Conservation (phyloP, 2,888 invertebrate genomes). For the Tinea semifulvella region DNA sequence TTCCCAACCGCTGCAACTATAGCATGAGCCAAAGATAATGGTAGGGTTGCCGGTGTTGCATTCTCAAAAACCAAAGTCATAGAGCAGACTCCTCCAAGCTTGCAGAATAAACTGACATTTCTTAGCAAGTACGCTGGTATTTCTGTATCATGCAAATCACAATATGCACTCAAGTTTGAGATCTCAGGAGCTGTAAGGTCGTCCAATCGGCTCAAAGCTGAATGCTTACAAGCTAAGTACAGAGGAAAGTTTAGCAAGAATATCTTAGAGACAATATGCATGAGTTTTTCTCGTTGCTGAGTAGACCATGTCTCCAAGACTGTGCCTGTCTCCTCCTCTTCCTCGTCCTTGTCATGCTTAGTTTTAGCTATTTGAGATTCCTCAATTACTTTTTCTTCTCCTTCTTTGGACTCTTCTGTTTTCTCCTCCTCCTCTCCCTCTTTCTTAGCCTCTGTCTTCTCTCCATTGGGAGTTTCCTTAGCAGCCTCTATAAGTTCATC, state of each 20-base stretch:
- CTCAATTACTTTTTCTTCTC: neutral
- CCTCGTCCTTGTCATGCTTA: conserved; percentile 27
- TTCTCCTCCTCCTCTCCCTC: conserved; percentile 22
- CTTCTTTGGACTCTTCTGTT: conserved; percentile 16
- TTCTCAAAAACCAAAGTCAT: conserved; percentile 88
- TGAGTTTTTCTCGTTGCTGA: conserved; percentile 87
- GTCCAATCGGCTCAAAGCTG: conserved; percentile 81
- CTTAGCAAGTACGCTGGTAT: conserved; percentile 89
- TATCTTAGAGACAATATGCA: conserved; percentile 85
- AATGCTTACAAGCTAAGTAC: conserved; percentile 87
- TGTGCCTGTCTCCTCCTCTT: conserved; percentile 24
- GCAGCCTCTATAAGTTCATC: conserved; percentile 60
- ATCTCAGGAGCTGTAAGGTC: conserved; percentile 87
- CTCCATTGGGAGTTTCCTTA: conserved; percentile 34
- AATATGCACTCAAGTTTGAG: conserved; percentile 79
- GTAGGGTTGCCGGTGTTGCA: conserved; percentile 76
- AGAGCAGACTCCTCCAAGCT: conserved; percentile 86
- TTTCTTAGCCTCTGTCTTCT: conserved; percentile 27
- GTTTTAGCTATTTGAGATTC: neutral
- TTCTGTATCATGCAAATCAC: conserved; percentile 93
- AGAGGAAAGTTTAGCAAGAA: conserved; percentile 91
- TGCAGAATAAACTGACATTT: conserved; percentile 94
- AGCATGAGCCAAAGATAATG: conserved; percentile 89
- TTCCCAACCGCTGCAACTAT: conserved; percentile 93
- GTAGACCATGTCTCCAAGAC: conserved; percentile 72